Conservation (phyloP, 2,797 vertebrate genomes). For the Diplodus puntazzo region DNA sequence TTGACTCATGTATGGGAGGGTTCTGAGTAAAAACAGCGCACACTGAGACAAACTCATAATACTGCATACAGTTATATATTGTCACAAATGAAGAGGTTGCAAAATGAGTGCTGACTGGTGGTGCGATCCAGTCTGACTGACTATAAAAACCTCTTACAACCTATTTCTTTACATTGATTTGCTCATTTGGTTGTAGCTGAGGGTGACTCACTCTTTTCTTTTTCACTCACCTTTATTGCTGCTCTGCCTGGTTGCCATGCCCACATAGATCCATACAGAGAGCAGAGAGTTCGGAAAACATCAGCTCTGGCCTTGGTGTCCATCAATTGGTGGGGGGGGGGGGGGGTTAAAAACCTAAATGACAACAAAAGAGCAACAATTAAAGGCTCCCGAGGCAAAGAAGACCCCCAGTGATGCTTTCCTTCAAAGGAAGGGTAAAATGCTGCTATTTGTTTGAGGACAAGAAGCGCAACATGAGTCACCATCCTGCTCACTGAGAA, state of each 20-base stretch:
- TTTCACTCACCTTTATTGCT: constrained; percentile 52
- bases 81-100: not conserved
- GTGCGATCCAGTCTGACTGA: not conserved
- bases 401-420: constrained; percentile 6
- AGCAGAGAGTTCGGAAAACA: constrained; percentile 38
- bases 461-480: not conserved
- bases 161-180: constrained; percentile 55
- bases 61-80: not conserved
- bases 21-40: not conserved
- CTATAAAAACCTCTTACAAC: constrained; percentile 8
- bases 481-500: constrained; percentile 10
- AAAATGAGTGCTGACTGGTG: not conserved
- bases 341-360: constrained; percentile 36
- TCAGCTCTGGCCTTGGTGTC: constrained; percentile 19
- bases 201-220: constrained; percentile 68
- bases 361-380: constrained; percentile 57
- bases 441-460: constrained; percentile 17
- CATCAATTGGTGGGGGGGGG: constrained; percentile 22
- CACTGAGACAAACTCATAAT: not conserved
- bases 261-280: constrained; percentile 62
- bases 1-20: not conserved
- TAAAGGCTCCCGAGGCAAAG: constrained; percentile 38
- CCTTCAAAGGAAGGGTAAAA: constrained; percentile 33
- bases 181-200: constrained; percentile 37
- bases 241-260: constrained; percentile 66